Conservation (phyloP, 2,113 vertebrate species). For the Callospermophilus lateralis region DNA sequence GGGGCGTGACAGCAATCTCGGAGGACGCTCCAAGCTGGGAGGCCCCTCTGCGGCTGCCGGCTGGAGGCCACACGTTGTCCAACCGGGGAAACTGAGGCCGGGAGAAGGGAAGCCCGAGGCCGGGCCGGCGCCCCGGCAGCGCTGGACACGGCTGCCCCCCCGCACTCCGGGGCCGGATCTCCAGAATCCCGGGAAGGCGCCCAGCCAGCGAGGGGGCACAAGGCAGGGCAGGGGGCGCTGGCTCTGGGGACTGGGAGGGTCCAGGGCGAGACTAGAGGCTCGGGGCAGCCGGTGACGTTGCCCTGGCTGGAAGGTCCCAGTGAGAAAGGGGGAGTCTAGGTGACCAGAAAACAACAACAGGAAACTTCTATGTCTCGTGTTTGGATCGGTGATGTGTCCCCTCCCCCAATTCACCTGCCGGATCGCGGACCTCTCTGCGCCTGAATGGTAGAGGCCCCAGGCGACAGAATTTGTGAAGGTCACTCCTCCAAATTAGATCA, state of each 20-base stretch:
- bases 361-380: slow-evolving; percentile 53
- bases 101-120: background rate
- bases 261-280: background rate
- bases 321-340: background rate
- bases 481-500: slow-evolving; percentile 1
- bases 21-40: background rate
- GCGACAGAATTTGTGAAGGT: slow-evolving; percentile 49
- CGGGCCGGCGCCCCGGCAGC: background rate
- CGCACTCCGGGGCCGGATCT: background rate
- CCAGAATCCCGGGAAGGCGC: background rate
- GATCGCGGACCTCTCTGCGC: background rate
- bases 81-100: slow-evolving; percentile 39
- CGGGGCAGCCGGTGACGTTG: background rate
- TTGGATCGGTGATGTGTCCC: background rate
- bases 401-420: background rate
- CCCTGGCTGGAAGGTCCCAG: slow-evolving; percentile 14
- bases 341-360: background rate
- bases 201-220: background rate
- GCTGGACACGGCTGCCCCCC: background rate
- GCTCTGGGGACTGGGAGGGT: background rate
- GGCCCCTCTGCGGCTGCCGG: background rate
- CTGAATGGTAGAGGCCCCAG: background rate
- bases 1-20: slow-evolving; percentile 12
- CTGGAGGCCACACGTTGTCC: background rate
- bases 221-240: too few species aligned